Evolutionary conservation across 2,888 invertebrate genomes (phyloP).

Genomic region (Silvanus unidentatus): DNA sequence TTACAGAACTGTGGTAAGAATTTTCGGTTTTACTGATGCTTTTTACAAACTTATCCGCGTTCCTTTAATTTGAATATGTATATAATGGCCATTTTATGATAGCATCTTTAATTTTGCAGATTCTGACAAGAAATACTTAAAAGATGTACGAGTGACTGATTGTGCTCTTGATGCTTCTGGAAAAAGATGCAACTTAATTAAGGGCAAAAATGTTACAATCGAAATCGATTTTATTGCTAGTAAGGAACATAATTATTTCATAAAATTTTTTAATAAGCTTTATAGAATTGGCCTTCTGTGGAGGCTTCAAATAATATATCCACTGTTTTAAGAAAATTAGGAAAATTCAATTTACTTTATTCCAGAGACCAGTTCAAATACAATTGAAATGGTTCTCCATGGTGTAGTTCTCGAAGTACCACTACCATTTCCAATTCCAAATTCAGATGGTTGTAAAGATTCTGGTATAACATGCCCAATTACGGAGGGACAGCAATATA

Average conservation of each 20-base stretch:
- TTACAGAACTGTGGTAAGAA: constrained; percentile 14
- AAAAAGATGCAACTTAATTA: constrained; percentile 56
- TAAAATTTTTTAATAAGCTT: no score
- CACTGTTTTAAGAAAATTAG: no score
- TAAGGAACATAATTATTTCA: no score
- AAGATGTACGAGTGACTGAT: constrained; percentile 40
- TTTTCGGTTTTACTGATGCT: no score
- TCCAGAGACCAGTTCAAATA: constrained; percentile 49
- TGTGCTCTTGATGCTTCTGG: constrained; percentile 56
- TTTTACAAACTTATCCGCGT: no score
- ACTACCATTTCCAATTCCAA: constrained; percentile 66
- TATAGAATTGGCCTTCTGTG: no score
- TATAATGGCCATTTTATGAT: no score
- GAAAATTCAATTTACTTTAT: background rate
- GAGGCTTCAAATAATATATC: no score
- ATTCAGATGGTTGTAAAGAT: constrained; percentile 67
- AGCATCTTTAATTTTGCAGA: no score
- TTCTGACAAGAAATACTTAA: no score
- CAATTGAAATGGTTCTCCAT: constrained; percentile 63
- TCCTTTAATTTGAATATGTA: no score
- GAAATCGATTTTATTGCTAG: constrained; percentile 58
- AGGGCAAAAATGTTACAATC: constrained; percentile 60
- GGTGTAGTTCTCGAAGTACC: constrained; percentile 68
- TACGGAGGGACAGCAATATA: constrained; percentile 48
- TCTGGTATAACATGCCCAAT: constrained; percentile 67